Evolutionary conservation across 1,140 invertebrate genomes (phyloP), one percentile per base, ranked within the genome.

Genomic region (Orchestia grillus): DNA sequence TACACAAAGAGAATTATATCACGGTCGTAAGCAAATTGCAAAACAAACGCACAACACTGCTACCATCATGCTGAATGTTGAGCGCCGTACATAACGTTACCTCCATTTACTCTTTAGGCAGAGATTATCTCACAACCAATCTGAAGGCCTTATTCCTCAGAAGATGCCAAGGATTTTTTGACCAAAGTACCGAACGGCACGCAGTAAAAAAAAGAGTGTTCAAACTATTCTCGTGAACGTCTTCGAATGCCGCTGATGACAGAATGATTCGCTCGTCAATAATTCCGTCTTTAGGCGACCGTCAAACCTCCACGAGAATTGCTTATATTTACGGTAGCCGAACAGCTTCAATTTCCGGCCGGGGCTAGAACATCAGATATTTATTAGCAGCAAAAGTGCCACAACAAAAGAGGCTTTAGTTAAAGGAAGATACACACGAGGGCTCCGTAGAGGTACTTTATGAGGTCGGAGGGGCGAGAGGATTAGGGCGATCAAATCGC

Each of bases 181-280:
- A 8, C 1, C 62, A 23, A 36, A 77, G 15, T 36, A 77, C 62
- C 62, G 11, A 77, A 77, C 62, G 11, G 62, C 28, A 41, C 88
- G 3, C 41, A 43, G 16, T 42, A 43, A 28, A 90, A 3, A 90
- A 90, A 90, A 44, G 88, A 90, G 15, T 90, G 36, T 41, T 42
- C 43, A 15, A 90, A 90, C 88, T 90, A 90, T 44, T 41, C 88
- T 90, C 88, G 28, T 90, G 42, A 90, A 90, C 15, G 88, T 44
- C 43, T 44, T 90, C 41, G 88, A 90, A 41, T 90, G 88, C 43
- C 88, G 88, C 28, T 90, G 88, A 90, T 28, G 88, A 90, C n/a
- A 44, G 41, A 42, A 90, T 90, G 43, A 90, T 90, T 90, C 88
- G 42, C 88, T 44, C 88, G 88, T 43, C 88, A 90, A 90, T 42